Conservation (phyloP, 1,140 invertebrate species). For the Bombus balteatus region DNA sequence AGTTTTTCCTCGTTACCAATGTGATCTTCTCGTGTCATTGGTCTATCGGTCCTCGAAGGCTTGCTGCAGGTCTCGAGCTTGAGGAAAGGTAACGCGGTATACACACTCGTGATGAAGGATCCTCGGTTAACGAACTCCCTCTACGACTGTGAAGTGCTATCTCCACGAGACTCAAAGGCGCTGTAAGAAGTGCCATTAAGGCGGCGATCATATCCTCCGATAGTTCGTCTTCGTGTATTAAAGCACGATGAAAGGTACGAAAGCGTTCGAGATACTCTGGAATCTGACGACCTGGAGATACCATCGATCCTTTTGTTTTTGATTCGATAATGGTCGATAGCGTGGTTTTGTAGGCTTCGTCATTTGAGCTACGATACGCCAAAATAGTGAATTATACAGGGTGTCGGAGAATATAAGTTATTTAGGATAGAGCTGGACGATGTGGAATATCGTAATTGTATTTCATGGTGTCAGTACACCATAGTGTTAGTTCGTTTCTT, state of each 20-base stretch:
- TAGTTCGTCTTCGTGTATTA: conserved; percentile 65
- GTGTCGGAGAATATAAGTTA: not conserved
- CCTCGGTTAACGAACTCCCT: conserved; percentile 62
- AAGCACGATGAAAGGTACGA: conserved; percentile 48
- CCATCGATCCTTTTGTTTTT: conserved; percentile 50
- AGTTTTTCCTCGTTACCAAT: conserved; percentile 71
- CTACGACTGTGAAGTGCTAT: conserved; percentile 61
- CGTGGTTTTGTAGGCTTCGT: conserved; percentile 2
- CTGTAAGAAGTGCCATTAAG: conserved; percentile 65
- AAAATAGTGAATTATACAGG: too few species aligned
- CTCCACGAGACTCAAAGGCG: conserved; percentile 56
- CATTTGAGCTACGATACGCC: not conserved
- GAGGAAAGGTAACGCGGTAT: conserved; percentile 20
- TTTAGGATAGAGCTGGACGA: not conserved
- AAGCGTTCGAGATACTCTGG: not conserved
- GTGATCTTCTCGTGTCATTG: conserved; percentile 28
- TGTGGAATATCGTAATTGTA: not conserved
- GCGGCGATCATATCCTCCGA: conserved; percentile 58
- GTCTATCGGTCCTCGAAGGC: conserved; percentile 24
- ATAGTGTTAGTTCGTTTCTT: not conserved
- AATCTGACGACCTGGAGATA: conserved; percentile 32
- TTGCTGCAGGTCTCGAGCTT: conserved; percentile 26
- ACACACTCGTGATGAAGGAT: conserved; percentile 26
- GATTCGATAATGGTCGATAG: not conserved
- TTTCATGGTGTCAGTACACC: not conserved